Conservation (phyloP, 2,113 vertebrate genomes). For the Poicephalus meyeri region DNA sequence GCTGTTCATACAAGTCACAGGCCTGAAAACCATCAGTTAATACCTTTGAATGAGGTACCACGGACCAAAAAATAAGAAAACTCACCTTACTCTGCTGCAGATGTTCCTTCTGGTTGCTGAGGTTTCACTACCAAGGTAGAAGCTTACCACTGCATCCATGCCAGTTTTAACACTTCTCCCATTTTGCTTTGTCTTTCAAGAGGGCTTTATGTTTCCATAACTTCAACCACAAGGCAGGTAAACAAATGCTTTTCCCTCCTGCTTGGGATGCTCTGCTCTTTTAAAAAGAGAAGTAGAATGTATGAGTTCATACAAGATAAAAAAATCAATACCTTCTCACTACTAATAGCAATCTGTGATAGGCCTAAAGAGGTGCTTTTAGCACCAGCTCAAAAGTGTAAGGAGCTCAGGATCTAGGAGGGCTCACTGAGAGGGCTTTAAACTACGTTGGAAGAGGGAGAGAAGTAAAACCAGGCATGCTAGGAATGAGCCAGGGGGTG, state of each 20-base stretch:
- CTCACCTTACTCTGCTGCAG: background rate
- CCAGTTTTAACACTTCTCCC: background rate
- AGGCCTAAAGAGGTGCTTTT: background rate
- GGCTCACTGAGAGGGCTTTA: background rate
- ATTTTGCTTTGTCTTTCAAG: background rate
- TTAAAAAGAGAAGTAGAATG: background rate
- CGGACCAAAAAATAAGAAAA: background rate
- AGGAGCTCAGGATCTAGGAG: background rate
- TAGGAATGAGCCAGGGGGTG: background rate
- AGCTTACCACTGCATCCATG: background rate
- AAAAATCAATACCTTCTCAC: background rate
- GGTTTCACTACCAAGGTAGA: background rate
- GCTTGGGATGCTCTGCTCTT: background rate
- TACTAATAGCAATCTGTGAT: background rate
- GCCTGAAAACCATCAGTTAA: background rate
- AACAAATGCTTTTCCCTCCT: background rate
- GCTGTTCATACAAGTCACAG: background rate
- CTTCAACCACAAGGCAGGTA: background rate
- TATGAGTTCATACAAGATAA: background rate
- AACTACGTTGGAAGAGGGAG: background rate
- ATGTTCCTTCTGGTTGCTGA: background rate
- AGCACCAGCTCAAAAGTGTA: background rate
- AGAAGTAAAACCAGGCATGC: background rate
- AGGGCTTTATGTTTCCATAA: background rate
- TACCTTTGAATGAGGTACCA: background rate